Evolutionary conservation across 1,140 invertebrate species (phyloP), one percentile per base, ranked within the genome.

Genomic region (Brachystomella parvula): DNA sequence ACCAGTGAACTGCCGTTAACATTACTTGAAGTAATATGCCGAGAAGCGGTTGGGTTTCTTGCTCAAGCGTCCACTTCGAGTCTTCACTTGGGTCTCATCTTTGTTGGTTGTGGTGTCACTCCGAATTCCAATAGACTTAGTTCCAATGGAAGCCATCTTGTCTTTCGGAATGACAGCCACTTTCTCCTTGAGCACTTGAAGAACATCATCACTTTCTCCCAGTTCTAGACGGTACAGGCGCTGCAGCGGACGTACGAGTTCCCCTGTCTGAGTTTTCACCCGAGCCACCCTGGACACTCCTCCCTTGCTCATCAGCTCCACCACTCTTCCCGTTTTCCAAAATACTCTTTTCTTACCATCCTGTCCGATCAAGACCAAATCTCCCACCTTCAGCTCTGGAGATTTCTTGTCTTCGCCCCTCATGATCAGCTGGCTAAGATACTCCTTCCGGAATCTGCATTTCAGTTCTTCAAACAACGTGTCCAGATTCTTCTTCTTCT

Each of bases 201-300:
- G n/a, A n/a, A n/a, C n/a, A n/a, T n/a, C n/a, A n/a, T n/a, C n/a
- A n/a, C n/a, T n/a, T n/a, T n/a, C n/a, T n/a, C n/a, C n/a, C n/a
- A n/a, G n/a, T 60, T 68, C 71, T 64, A 71, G 30, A 2, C 63
- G 69, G 39, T 69, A 73, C 3, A 71, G 6, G 32, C 61, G 0
- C 39, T 71, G 63, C 1, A 66, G 12, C 21, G 70, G 60, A 2
- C 69, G 61, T 0, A 67, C 39, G 26, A 73, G 19, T 0, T 57
- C 26, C 2, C 64, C 64, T 2, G 0, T 39, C 3, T 17, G 2
- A 0, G 66, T 69, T 33, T 66, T 63, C 26, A 73, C 9, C 12
- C 32, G 62, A 29, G 33, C 67, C 0, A 58, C 49, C 0, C 70
- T 57, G 3, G 53, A 21, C n/a, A 30, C 28, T 0, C 60, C 61